Base-by-base conservation (phyloP, 1,140 invertebrate species). In the Leptinotarsa undecemlineata region DNA sequence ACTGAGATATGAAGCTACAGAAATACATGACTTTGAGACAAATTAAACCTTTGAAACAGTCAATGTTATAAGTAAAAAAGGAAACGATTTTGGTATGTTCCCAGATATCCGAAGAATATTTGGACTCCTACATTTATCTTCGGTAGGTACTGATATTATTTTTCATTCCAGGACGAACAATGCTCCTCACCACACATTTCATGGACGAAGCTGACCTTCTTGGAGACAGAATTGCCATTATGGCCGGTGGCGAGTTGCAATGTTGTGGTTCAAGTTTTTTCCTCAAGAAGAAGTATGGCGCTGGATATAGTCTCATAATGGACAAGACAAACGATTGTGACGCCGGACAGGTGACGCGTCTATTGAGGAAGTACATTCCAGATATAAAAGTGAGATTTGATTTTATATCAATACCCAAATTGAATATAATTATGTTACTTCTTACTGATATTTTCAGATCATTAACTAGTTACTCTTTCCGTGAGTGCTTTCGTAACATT, bases 151-250 rank as follows among this genome's bases (percentile, higher is more conserved):
- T 61, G 23, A 19, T 0, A 21, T 21, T 21, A 63, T 1, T 73
- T 4, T 66, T 70, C 70, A 42, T 42, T 76, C 60, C 82, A 21
- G 85, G 85, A 0, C 85, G 89, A 57, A 97, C 96, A 4, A 91
- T 98, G 73, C 85, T 99, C 2, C 88, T 99, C 64, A 96, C 96
- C n/a, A 99, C 97, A 14, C 97, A 99, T 86, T 97, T 96, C 85
- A 98, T 99, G 96, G 97, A 98, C 85, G 97, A 99, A 87, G 97
- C 97, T 60, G 97, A 99, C 87, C 90, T 95, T 48, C 88, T 99
- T 1, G 97, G 96, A 1, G 96, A 98, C 86, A 88, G 96, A 79
- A 95, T 98, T 79, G 95, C 95, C 3, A 96, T 98, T 68, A 93
- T 98, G 89, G 91, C 94, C 76, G 88, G 89, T 42, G 96, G 96